A percentile compares a stretch with the other conserved stretches of the same genome.
These are phyloP conservation scores for Gymnocheta viridis DNA, from an alignment of 2,888 invertebrate species.

Conservation along the genomic window DNA sequence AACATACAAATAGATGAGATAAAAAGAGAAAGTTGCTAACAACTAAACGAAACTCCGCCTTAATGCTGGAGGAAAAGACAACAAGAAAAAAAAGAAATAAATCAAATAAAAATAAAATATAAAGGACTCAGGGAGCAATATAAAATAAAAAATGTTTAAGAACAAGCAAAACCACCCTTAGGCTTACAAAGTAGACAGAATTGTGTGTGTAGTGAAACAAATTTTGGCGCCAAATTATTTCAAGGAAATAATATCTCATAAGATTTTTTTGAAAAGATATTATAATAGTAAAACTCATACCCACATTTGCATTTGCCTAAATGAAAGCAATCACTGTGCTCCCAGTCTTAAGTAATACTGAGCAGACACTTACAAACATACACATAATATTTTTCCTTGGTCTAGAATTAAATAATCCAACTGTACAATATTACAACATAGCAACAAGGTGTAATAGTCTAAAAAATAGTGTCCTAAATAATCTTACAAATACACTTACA, in stretches of 20 bases:
- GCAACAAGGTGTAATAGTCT: slow-evolving; percentile 60
- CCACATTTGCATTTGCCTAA: not conserved
- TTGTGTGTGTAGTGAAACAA: slow-evolving; percentile 31
- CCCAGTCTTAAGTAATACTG: not conserved
- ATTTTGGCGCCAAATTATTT: slow-evolving; percentile 71
- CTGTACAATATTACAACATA: slow-evolving; percentile 65
- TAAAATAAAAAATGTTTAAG: not conserved
- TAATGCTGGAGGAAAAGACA: slow-evolving; percentile 35
- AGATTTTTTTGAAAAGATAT: slow-evolving; percentile 4
- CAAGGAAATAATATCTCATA: slow-evolving; percentile 42
- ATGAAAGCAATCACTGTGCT: not conserved
- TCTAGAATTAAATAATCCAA: slow-evolving; percentile 43
- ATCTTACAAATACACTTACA: slow-evolving; percentile 20
- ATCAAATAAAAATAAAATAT: slow-evolving; percentile 36
- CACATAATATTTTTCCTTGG: not conserved
- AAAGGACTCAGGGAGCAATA: slow-evolving; percentile 9
- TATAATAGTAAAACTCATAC: not conserved
- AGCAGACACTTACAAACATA: not conserved
- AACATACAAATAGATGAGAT: slow-evolving; percentile 1
- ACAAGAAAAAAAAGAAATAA: slow-evolving; percentile 33
- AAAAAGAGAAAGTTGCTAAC: slow-evolving; percentile 55
- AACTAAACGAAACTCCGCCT: slow-evolving; percentile 59
- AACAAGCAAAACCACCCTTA: slow-evolving; percentile 65
- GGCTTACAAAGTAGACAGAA: slow-evolving; percentile 40
- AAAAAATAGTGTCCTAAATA: slow-evolving; percentile 45